Base-by-base conservation (phyloP, 2,797 vertebrate species). In the Antennarius maculatus region DNA sequence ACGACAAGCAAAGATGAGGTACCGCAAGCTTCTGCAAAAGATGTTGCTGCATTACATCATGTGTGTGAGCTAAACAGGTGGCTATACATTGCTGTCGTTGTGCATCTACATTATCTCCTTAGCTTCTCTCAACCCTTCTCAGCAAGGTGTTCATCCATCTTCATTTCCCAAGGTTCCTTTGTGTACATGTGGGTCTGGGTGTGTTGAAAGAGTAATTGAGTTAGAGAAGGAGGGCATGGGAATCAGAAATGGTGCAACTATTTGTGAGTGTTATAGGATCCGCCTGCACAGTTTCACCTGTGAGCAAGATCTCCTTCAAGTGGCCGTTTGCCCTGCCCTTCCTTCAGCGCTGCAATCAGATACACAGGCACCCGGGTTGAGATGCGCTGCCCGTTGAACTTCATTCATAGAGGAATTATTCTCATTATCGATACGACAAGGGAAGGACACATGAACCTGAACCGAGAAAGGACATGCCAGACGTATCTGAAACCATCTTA, bases 91-190 rank as follows among this genome's bases (percentile, higher is more conserved):
- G 56, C 6, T 9, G 65, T 15, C 0, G 56, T n/a, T 9, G 57
- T 61, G 69, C 15, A 49, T 45, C 41, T 52, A 64, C 74, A 79
- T 76, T 82, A 91, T 86, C 56, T 80, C 67, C 56, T 69, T 18
- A 71, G 85, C 76, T 71, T 80, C 70, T 45, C 5, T 59, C 72
- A 73, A 77, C 50, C 50, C 67, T 72, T 74, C 63, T 75, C 67
- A 82, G 82, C 66, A 49, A 83, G 56, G 62, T 66, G 71, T 66
- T 87, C 89, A 89, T 89, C 81, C 79, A 86, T 91, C 87, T 89
- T 91, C 87, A 90, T 87, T 87, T 83, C 77, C 76, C 75, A 61
- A 50, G 69, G 55, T 79, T 77, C 76, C 82, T 46, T 6, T 34
- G 67, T 43, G 46, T 34, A n/a, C 56, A 34, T 54, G 43, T 66